Conservation (phyloP, 1,140 invertebrate genomes). For the Macrobrachium rosenbergii region DNA sequence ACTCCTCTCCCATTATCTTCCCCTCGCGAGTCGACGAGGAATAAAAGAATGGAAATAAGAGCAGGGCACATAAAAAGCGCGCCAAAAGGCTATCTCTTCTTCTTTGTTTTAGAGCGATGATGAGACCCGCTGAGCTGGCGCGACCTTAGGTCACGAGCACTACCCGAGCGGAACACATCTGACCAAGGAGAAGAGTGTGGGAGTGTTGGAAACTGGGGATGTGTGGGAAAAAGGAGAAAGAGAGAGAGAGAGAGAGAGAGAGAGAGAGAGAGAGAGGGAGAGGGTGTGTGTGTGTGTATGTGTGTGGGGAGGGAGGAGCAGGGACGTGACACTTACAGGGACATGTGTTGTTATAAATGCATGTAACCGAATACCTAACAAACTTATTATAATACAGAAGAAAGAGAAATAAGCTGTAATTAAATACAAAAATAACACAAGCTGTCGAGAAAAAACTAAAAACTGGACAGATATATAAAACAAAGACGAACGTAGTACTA, state of each 20-base stretch:
- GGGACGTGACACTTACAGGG: no score
- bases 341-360: no score
- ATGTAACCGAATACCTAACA: no score
- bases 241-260: background rate
- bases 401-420: no score
- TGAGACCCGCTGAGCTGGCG: background rate
- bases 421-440: no score
- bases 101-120: slow-evolving; percentile 11
- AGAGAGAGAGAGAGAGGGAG: background rate
- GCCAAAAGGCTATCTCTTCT: slow-evolving; percentile 12
- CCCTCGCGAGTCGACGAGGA: no score
- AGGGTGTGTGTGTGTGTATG: no score
- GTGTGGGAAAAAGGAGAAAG: background rate
- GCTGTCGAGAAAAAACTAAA: no score
- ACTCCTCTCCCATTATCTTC: no score
- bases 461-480: no score
- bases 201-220: background rate
- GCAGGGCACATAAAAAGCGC: background rate
- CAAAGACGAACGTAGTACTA: no score
- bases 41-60: background rate
- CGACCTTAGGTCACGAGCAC: background rate
- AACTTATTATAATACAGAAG: no score
- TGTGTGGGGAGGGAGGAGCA: background rate
- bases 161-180: slow-evolving; percentile 18
- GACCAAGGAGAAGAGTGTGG: background rate